Evolutionary conservation across 2,797 vertebrate species (phyloP), one percentile per base, ranked within the genome.

Genomic region (Oryzias dopingdopingensis): DNA sequence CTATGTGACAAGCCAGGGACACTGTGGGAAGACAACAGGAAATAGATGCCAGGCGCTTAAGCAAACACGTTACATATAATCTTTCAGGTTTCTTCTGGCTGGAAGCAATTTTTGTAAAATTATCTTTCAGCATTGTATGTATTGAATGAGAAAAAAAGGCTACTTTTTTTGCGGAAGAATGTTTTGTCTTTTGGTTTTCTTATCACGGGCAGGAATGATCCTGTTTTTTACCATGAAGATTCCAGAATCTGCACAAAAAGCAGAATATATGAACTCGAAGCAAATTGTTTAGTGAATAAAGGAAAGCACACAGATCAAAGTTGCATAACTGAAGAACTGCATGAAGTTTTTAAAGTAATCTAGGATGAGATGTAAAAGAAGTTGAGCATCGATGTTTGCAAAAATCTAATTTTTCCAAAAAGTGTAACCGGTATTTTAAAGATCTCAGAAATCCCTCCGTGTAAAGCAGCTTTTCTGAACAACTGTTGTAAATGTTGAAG

Each of bases 1-100:
- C 41, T 45, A 70, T 78, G 62, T 66, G 66, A 73, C 57, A 29
- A 49, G 49, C 65, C 24, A 54, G 56, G 76, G 48, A 79, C 71
- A 80, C 46, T 8, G 48, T 24, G 23, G 56, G 22, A 66, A 54
- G 58, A 84, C 81, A 87, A 86, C 79, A 85, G 66, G 73, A 81
- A 74, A 51, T 22, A 58, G 69, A 72, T 54, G 62, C 53, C 24
- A 59, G n/a, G 52, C 32, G 56, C 47, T 53, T 46, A 52, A 58
- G 42, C 53, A 62, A 79, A 69, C 79, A 65, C 62, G 59, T 66
- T 62, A 41, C 15, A 42, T 26, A 54, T 14, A 17, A 49, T 65
- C 48, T 37, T 59, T 58, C 26, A 1, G 43, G 23, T 17, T 56
- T 51, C 53, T 43, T 24, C 41, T 26, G 24, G 22, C 49, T n/a